Conservation (phyloP, 2,113 vertebrate species). For the Phrynocephalus versicolor region DNA sequence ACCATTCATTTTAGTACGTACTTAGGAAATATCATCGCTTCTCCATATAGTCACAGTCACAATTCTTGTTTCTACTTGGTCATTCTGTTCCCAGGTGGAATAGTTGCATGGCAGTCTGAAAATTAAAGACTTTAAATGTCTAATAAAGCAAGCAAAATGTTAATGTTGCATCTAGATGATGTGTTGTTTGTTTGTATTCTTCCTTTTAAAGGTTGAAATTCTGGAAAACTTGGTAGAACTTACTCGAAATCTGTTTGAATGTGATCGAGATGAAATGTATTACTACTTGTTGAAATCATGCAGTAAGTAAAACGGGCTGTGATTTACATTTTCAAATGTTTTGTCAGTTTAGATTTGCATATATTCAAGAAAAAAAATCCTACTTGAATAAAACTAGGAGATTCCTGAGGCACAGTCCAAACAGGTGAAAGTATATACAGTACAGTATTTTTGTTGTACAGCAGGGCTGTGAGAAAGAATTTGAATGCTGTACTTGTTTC, state of each 20-base stretch:
- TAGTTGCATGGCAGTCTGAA: neutral
- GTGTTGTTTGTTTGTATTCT: conserved; percentile 15
- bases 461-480: no score
- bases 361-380: neutral
- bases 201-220: conserved; percentile 77
- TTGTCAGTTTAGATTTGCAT: neutral
- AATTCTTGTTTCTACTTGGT: neutral
- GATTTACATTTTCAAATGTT: neutral
- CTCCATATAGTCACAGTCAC: no score
- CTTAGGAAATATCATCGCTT: no score
- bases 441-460: neutral
- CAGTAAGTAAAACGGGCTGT: conserved; percentile 78
- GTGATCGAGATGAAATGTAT: conserved; percentile 94
- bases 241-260: conserved; percentile 90
- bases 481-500: no score
- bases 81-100: neutral
- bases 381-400: neutral
- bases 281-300: conserved; percentile 81
- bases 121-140: neutral
- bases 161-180: conserved; percentile 1
- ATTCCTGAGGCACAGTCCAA: neutral
- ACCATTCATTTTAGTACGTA: no score
- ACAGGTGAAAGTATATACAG: neutral
- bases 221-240: conserved; percentile 89
- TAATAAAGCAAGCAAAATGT: neutral